A percentile compares a stretch with the other conserved stretches of the same genome.
Evolutionary conservation across 2,113 vertebrate genomes (phyloP).

Genomic region (Ivindomyrus marchei): DNA sequence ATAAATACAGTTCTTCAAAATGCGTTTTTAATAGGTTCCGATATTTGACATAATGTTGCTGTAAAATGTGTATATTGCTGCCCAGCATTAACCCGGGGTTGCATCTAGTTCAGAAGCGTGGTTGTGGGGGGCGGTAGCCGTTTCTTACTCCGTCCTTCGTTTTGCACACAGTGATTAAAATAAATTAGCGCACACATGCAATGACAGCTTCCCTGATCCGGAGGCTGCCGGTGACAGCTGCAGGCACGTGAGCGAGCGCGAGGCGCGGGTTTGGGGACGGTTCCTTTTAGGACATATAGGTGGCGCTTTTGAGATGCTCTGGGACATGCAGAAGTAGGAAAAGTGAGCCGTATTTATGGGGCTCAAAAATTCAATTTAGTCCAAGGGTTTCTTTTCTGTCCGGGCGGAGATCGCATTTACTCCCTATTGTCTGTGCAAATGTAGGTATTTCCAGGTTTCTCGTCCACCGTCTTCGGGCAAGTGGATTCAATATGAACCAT

Average conservation of each 20-base stretch:
- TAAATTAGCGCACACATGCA: neutral
- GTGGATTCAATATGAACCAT: conserved; percentile 11
- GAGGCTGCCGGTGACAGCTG: neutral
- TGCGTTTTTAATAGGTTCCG: neutral
- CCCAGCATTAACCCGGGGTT: conserved; percentile 31
- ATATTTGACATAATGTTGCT: neutral
- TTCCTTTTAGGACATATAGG: conserved; percentile 64
- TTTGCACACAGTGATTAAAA: neutral
- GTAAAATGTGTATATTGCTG: neutral
- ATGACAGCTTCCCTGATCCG: neutral
- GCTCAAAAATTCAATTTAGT: conserved; percentile 11
- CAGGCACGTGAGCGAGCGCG: neutral
- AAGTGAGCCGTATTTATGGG: conserved; percentile 14
- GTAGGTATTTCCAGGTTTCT: conserved; percentile 10
- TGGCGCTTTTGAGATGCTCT: conserved; percentile 64
- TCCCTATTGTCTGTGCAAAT: conserved; percentile 11
- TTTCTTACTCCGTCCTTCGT: neutral
- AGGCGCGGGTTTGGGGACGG: neutral
- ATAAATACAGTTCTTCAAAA: neutral
- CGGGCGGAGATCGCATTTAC: conserved; percentile 20
- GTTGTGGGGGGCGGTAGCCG: neutral
- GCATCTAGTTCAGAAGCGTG: conserved; percentile 47
- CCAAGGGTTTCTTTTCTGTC: conserved; percentile 5
- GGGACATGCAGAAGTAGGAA: neutral
- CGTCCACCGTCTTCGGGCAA: neutral